These are phyloP conservation scores for Folsomia manolachei DNA, from an alignment of 2,888 invertebrate species.

Conservation along the genomic window DNA sequence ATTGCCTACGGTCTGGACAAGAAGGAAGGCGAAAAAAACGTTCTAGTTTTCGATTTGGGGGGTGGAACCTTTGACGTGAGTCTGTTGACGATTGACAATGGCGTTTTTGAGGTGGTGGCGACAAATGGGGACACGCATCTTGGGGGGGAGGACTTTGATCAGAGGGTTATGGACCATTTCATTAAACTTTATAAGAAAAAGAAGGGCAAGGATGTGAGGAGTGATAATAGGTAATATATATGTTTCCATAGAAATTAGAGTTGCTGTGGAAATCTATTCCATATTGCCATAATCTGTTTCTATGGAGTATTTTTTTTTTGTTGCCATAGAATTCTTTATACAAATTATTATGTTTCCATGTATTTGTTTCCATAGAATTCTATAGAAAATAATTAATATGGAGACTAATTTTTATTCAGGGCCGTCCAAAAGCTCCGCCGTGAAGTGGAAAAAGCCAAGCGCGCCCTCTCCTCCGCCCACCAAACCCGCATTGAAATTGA, in stretches of 20 bases:
- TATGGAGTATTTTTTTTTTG: neutral
- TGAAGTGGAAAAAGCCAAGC: conserved; percentile 96
- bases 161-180: conserved; percentile 98
- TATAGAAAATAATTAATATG: too few relatives aligned
- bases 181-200: conserved; percentile 98
- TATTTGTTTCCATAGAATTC: too few relatives aligned
- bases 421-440: conserved; percentile 94
- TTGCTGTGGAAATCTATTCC: too few relatives aligned
- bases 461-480: conserved; percentile 89
- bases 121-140: conserved; percentile 96
- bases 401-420: conserved; percentile 57
- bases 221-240: conserved; percentile 64
- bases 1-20: conserved; percentile 97
- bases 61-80: conserved; percentile 99
- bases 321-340: neutral
- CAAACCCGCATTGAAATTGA: conserved; percentile 98
- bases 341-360: neutral
- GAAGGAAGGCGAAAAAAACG: conserved; percentile 96
- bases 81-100: conserved; percentile 95
- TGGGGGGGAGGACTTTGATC: conserved; percentile 99
- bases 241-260: too few relatives aligned
- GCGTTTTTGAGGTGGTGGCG: conserved; percentile 91
- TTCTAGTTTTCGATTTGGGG: conserved; percentile 96
- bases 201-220: conserved; percentile 94
- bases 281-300: too few relatives aligned